Conservation (phyloP, 1,140 invertebrate species). For the Drosophila sproati region DNA sequence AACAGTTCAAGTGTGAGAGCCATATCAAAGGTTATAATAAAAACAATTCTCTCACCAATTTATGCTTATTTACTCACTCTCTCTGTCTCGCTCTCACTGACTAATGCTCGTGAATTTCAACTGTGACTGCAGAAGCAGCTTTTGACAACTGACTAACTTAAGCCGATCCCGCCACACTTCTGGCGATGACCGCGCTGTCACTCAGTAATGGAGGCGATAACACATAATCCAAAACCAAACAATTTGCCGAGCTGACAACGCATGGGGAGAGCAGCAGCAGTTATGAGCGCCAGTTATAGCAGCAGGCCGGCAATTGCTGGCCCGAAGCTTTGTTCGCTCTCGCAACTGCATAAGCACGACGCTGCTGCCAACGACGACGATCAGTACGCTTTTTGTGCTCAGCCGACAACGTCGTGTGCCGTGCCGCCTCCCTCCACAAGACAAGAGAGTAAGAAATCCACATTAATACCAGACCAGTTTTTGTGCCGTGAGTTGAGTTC, state of each 20-base stretch:
- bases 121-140: constrained; percentile 15
- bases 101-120: constrained; percentile 11
- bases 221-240: constrained; percentile 36
- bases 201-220: constrained; percentile 53
- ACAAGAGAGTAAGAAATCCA: constrained; percentile 34
- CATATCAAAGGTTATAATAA: constrained; percentile 41
- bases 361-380: constrained; percentile 35
- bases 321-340: constrained; percentile 27
- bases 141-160: constrained; percentile 64
- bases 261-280: constrained; percentile 15
- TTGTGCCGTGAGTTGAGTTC: constrained; percentile 1
- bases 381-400: constrained; percentile 76
- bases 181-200: constrained; percentile 56
- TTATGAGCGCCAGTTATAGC: neutral
- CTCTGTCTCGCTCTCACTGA: constrained; percentile 3
- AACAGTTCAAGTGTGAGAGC: constrained; percentile 39
- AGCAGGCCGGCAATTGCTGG: constrained; percentile 6
- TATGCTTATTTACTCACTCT: constrained; percentile 33
- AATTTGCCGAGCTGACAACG: constrained; percentile 23
- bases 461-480: constrained; percentile 68
- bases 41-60: constrained; percentile 69
- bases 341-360: neutral
- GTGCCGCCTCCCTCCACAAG: constrained; percentile 51
- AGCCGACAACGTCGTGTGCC: constrained; percentile 49
- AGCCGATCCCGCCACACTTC: constrained; percentile 53